Percentiles rank a stretch among this genome's conserved stretches.
These are phyloP conservation scores for Sphecodes monilicornis DNA, from an alignment of 2,888 invertebrate species.

Conservation along the genomic window DNA sequence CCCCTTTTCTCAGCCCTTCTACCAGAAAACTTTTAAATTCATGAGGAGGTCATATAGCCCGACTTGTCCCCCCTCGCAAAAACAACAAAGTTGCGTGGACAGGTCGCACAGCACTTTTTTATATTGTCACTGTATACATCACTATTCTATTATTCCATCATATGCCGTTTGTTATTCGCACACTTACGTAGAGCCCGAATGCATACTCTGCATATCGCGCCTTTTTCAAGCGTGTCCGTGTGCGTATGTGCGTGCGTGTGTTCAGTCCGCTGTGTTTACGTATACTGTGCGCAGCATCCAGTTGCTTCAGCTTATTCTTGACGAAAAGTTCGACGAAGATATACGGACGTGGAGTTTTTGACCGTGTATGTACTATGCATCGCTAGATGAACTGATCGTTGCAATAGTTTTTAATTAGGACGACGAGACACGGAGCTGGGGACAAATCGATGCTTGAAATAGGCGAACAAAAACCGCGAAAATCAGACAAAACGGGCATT, in stretches of 20 bases:
- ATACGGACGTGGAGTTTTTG: not conserved
- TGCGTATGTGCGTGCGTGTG: slow-evolving; percentile 50
- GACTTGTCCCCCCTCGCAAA: slow-evolving; percentile 28
- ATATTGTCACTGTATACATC: slow-evolving; percentile 57
- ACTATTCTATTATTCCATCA: slow-evolving; percentile 49
- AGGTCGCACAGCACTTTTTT: slow-evolving; percentile 50
- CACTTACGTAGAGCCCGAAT: slow-evolving; percentile 68
- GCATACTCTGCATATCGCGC: slow-evolving; percentile 69
- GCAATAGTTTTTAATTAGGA: slow-evolving; percentile 43
- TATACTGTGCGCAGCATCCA: slow-evolving; percentile 69
- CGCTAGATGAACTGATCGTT: slow-evolving; percentile 55
- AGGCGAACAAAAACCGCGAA: not conserved
- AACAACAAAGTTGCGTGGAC: slow-evolving; percentile 32
- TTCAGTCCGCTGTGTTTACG: slow-evolving; percentile 54
- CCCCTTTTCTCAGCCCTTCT: not conserved
- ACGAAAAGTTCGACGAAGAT: slow-evolving; percentile 1
- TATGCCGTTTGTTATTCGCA: slow-evolving; percentile 68
- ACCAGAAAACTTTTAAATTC: not conserved
- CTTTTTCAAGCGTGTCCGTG: slow-evolving; percentile 61
- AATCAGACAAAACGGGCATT: not conserved
- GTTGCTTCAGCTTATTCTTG: slow-evolving; percentile 70
- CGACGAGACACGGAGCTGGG: slow-evolving; percentile 25
- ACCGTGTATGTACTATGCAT: slow-evolving; percentile 52
- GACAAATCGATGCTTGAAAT: not conserved
- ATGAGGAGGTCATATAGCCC: slow-evolving; percentile 26